Evolutionary conservation across 2,113 vertebrate species (phyloP).

Genomic region (Caretta caretta): DNA sequence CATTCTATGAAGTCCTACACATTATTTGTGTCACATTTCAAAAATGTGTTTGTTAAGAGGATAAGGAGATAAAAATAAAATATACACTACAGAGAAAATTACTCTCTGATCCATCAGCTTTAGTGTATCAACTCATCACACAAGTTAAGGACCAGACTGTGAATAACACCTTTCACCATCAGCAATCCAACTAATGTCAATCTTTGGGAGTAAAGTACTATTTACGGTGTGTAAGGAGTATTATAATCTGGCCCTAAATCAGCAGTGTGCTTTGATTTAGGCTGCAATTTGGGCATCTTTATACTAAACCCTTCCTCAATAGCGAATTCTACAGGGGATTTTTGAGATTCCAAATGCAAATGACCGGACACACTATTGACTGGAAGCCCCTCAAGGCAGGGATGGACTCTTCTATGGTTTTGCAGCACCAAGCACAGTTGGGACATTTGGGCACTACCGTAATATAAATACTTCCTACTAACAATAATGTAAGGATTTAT

Average conservation of each 20-base stretch:
- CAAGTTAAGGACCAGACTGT: not conserved
- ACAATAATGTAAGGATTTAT: not conserved
- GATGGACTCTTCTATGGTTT: not conserved
- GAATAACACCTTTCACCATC: too few relatives aligned
- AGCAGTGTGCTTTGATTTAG: not conserved
- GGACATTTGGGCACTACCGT: not conserved
- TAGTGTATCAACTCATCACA: not conserved
- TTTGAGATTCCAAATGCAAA: not conserved
- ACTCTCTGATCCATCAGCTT: not conserved
- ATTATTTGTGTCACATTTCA: not conserved
- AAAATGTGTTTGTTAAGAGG: not conserved
- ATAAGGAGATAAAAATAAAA: not conserved
- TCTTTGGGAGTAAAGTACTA: not conserved
- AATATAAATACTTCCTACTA: not conserved
- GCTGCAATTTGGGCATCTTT: not conserved
- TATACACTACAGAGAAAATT: not conserved
- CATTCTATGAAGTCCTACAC: not conserved
- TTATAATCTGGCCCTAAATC: not conserved
- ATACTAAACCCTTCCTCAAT: not conserved
- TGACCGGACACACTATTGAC: not conserved
- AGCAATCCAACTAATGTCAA: not conserved
- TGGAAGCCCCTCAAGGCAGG: not conserved
- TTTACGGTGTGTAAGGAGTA: not conserved
- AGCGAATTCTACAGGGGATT: not conserved
- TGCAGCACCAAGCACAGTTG: not conserved